Conservation (phyloP, 2,113 vertebrate species). For the Macrotus californicus region DNA sequence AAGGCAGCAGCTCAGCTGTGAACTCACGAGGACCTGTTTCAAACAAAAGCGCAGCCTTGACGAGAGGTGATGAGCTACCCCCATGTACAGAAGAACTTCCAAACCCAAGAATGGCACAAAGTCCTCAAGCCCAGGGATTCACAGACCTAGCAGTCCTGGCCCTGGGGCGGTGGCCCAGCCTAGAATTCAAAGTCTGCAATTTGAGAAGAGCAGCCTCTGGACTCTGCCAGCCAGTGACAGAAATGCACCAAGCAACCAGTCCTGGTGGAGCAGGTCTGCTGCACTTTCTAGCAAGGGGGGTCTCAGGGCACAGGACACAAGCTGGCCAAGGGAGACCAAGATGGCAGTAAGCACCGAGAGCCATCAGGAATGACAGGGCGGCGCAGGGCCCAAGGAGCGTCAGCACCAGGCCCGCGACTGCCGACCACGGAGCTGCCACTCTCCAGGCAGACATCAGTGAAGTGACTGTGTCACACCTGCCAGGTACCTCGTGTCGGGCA, state of each 20-base stretch:
- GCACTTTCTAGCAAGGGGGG: neutral
- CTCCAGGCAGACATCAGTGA: fast-evolving
- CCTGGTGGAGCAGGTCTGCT: neutral
- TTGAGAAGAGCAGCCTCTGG: neutral
- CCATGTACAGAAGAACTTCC: neutral
- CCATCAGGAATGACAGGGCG: fast-evolving
- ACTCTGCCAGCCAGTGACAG: neutral
- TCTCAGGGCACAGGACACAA: neutral
- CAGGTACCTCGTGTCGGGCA: neutral
- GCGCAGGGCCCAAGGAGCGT: fast-evolving
- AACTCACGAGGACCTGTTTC: neutral
- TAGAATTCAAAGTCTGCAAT: neutral
- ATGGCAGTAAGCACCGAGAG: neutral
- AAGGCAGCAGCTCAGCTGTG: neutral
- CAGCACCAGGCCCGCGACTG: fast-evolving
- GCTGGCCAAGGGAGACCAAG: neutral
- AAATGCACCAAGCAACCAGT: neutral
- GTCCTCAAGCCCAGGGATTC: neutral
- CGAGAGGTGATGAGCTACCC: neutral
- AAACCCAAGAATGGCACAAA: neutral
- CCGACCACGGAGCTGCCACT: neutral
- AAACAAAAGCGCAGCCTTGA: neutral
- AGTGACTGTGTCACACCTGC: neutral
- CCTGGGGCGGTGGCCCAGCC: neutral
- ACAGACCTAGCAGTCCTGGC: neutral